phyloP scores from a whole-genome alignment of 2,113 vertebrate species.

The Penelope pileata region DNA sequence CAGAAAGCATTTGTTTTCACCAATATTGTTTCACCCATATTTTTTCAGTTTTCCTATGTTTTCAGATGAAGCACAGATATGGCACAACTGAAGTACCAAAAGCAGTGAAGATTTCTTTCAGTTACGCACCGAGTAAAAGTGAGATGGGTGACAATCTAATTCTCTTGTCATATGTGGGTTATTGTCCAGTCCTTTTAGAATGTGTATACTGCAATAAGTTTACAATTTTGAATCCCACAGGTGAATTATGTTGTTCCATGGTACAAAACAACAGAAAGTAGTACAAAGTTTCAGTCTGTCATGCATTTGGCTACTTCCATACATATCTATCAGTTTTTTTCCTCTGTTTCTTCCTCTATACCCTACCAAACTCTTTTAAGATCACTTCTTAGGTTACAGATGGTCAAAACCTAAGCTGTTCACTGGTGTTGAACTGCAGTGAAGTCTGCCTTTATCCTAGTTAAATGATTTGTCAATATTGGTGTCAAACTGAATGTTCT shows the following conservation, averaged over 20 bases:
- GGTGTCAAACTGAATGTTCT: neutral
- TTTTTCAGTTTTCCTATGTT: neutral
- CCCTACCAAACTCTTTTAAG: neutral
- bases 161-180: neutral
- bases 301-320: neutral
- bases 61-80: neutral
- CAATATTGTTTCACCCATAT: too few relatives aligned
- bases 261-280: neutral
- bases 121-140: neutral
- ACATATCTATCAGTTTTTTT: neutral
- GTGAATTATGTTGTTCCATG: neutral
- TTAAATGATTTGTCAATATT: neutral
- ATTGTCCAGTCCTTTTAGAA: neutral
- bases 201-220: neutral
- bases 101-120: neutral
- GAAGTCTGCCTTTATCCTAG: neutral
- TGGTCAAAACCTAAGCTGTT: neutral
- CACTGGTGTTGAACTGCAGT: neutral
- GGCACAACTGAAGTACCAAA: neutral
- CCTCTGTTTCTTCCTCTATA: neutral
- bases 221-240: neutral
- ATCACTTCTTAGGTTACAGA: neutral
- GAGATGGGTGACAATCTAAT: neutral
- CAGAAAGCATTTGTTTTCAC: neutral
- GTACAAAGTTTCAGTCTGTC: neutral